Evolutionary conservation across 53 echinoderm and acorn worm genomes (phyloP).

Genomic region (Crossaster papposus): DNA sequence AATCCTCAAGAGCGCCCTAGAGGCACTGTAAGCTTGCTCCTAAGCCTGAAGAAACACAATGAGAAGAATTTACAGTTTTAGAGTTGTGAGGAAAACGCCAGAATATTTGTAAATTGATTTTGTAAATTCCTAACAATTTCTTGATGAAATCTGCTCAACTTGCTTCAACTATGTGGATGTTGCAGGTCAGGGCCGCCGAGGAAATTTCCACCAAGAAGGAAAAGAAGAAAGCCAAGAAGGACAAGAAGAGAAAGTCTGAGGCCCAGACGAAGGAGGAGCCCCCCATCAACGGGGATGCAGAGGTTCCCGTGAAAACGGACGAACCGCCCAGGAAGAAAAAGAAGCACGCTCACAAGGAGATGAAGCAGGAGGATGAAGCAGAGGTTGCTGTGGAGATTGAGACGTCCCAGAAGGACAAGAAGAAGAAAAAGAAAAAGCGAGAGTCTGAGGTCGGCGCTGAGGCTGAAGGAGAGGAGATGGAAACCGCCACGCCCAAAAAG

Average conservation of each 20-base stretch:
- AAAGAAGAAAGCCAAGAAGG: constrained; percentile 80
- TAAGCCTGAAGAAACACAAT: too few species aligned
- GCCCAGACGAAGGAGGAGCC: constrained; percentile 62
- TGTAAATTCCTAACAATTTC: too few species aligned
- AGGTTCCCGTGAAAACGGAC: constrained; percentile 61
- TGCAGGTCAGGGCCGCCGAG: constrained; percentile 60
- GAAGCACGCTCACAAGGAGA: constrained; percentile 52
- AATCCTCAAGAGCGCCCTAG: too few species aligned
- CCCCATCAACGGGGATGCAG: constrained; percentile 51
- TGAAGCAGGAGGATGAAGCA: constrained; percentile 16
- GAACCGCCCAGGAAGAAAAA: constrained; percentile 79
- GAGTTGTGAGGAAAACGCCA: too few species aligned
- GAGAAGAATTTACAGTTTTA: too few species aligned
- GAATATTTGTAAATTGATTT: too few species aligned
- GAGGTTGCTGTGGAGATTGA: constrained; percentile 43
- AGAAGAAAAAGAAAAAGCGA: constrained; percentile 81
- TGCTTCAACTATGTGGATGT: neutral
- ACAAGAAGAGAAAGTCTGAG: constrained; percentile 58
- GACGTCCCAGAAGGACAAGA: constrained; percentile 46
- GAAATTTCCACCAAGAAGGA: constrained; percentile 62
- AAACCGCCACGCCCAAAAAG: constrained; percentile 55
- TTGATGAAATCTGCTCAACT: too few species aligned
- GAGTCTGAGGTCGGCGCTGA: constrained; percentile 18
- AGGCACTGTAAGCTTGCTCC: too few species aligned
- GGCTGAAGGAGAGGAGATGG: constrained; percentile 8